Evolutionary conservation across 1,140 invertebrate genomes (phyloP).

Genomic region (Eupeodes corollae): DNA sequence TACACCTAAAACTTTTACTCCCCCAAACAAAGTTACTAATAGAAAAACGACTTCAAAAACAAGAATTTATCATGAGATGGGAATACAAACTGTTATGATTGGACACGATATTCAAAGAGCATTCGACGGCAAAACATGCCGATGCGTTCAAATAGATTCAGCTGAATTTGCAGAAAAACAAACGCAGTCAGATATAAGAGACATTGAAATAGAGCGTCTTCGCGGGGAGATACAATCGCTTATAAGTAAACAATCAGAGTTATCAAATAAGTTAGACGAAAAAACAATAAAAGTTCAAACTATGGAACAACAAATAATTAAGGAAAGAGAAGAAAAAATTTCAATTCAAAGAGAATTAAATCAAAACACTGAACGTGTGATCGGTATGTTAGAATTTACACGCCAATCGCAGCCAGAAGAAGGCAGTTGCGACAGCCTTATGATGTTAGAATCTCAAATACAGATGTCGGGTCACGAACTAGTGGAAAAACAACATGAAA

Average conservation of each 20-base stretch:
- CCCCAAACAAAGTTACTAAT: background rate
- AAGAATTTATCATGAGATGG: slow-evolving; percentile 66
- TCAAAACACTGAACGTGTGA: slow-evolving; percentile 54
- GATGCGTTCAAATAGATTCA: slow-evolving; percentile 35
- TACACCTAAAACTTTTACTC: slow-evolving; percentile 30
- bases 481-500: slow-evolving; percentile 61
- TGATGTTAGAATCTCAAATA: slow-evolving; percentile 61
- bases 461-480: slow-evolving; percentile 62
- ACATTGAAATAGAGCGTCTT: slow-evolving; percentile 48
- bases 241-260: slow-evolving; percentile 27
- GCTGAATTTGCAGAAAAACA: slow-evolving; percentile 41
- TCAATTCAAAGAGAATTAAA: slow-evolving; percentile 60
- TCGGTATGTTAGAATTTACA: slow-evolving; percentile 51
- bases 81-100: slow-evolving; percentile 60
- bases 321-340: slow-evolving; percentile 55
- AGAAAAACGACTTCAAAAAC: slow-evolving; percentile 38
- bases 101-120: slow-evolving; percentile 57
- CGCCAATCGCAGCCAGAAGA: slow-evolving; percentile 43
- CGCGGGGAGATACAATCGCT: slow-evolving; percentile 43
- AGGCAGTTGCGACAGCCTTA: slow-evolving; percentile 54
- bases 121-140: slow-evolving; percentile 44
- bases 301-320: slow-evolving; percentile 39
- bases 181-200: slow-evolving; percentile 56
- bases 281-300: slow-evolving; percentile 4
- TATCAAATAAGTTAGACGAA: slow-evolving; percentile 11